Evolutionary conservation across 1,140 invertebrate genomes (phyloP).

Genomic region (Branchinecta lindahli): DNA sequence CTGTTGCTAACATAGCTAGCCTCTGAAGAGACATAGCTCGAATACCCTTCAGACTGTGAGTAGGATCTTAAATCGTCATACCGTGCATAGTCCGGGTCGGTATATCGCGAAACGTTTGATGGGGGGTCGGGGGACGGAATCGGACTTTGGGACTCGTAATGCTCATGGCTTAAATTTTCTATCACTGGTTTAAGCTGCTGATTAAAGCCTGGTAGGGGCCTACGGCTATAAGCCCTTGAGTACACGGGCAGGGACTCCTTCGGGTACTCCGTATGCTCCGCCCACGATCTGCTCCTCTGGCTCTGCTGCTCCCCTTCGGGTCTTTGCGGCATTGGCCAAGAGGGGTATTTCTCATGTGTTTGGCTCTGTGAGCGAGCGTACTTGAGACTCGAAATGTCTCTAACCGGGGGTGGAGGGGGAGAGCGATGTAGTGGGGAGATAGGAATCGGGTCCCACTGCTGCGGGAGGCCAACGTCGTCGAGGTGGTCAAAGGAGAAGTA

Average conservation of each 20-base stretch:
- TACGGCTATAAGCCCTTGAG: slow-evolving; percentile 47
- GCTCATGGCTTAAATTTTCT: slow-evolving; percentile 37
- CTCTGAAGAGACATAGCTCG: slow-evolving; percentile 61
- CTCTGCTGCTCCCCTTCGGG: slow-evolving; percentile 17
- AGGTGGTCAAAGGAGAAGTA: background rate
- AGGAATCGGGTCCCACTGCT: slow-evolving; percentile 19
- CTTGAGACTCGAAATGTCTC: slow-evolving; percentile 51
- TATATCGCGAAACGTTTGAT: slow-evolving; percentile 33
- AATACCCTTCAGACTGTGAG: slow-evolving; percentile 63
- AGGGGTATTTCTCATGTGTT: slow-evolving; percentile 63
- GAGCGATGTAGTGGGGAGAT: slow-evolving; percentile 20
- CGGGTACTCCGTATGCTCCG: slow-evolving; percentile 53
- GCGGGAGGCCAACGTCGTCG: slow-evolving; percentile 12
- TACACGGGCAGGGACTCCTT: slow-evolving; percentile 49
- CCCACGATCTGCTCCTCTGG: slow-evolving; percentile 47
- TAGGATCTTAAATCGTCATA: slow-evolving; percentile 46
- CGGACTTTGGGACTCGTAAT: slow-evolving; percentile 14
- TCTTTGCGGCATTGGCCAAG: slow-evolving; percentile 45
- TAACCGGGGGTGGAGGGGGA: slow-evolving; percentile 38
- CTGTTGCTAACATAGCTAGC: slow-evolving; percentile 45
- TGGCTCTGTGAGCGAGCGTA: slow-evolving; percentile 40
- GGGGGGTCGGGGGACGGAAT: slow-evolving; percentile 30
- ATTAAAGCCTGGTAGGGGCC: slow-evolving; percentile 42
- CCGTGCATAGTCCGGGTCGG: slow-evolving; percentile 50
- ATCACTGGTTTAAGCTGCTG: slow-evolving; percentile 55